phyloP scores from a whole-genome alignment of 2,113 vertebrate species.

The Bujurquina vittata region DNA sequence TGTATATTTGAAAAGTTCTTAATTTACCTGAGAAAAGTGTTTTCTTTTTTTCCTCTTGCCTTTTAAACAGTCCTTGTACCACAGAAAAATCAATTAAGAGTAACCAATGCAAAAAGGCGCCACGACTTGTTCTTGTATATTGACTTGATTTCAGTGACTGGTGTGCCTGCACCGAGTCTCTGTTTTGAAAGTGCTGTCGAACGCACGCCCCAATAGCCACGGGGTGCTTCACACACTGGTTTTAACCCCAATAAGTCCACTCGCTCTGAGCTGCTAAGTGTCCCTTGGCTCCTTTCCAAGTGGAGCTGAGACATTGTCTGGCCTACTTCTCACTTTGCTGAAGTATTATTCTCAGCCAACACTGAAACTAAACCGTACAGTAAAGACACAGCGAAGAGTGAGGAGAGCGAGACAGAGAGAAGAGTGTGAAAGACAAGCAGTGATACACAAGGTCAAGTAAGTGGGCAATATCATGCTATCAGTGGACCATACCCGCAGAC shows the following conservation, averaged over 20 bases:
- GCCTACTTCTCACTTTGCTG: constrained; percentile 50
- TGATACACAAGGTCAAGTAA: background rate
- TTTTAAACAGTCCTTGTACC: background rate
- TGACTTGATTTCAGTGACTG: background rate
- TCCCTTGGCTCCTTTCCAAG: constrained; percentile 47
- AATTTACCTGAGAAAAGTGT: background rate
- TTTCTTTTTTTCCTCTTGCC: background rate
- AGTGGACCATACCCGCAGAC: background rate
- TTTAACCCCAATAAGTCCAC: constrained; percentile 49
- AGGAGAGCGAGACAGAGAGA: background rate
- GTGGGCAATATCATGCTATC: background rate
- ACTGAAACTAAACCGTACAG: constrained; percentile 9
- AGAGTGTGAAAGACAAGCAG: background rate
- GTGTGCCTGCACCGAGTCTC: background rate
- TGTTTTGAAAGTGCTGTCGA: background rate
- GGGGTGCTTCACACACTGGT: background rate
- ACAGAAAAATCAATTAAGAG: background rate
- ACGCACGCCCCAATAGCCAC: background rate
- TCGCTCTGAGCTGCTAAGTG: constrained; percentile 18
- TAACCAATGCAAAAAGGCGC: background rate
- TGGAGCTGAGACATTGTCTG: constrained; percentile 53
- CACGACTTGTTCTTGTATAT: background rate
- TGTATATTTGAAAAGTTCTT: background rate
- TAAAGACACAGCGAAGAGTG: background rate
- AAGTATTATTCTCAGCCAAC: constrained; percentile 35